Evolutionary conservation across 2,888 invertebrate genomes (phyloP).

Genomic region (Julus scandinavius): DNA sequence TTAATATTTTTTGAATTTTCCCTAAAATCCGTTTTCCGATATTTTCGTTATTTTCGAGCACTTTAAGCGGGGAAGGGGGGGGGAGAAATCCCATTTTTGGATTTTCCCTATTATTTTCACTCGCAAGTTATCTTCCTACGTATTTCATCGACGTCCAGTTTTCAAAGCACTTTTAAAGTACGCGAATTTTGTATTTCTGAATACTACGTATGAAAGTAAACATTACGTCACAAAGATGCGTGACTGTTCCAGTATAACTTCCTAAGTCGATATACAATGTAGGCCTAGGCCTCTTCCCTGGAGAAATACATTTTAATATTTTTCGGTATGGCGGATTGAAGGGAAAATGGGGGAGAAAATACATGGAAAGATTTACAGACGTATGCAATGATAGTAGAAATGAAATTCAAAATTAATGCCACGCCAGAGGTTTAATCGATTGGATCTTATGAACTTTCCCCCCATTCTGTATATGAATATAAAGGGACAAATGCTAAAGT

Average conservation of each 20-base stretch:
- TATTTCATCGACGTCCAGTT: no score
- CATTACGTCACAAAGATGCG: no score
- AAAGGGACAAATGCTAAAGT: background rate
- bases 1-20: no score
- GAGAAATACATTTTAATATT: background rate
- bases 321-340: background rate
- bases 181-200: no score
- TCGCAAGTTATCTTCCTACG: no score
- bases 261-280: background rate
- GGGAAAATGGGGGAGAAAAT: background rate
- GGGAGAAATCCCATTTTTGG: no score
- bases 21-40: no score
- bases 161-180: no score
- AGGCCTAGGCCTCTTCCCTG: background rate
- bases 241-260: background rate
- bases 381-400: conserved; percentile 28
- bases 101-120: no score
- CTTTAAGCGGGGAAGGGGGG: no score
- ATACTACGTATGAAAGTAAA: no score
- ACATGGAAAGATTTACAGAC: background rate
- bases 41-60: no score
- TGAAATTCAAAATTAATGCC: conserved; percentile 19
- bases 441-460: background rate
- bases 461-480: background rate
- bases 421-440: conserved; percentile 13